These are phyloP conservation scores for Lithophane semibrunnea DNA, from an alignment of 2,888 invertebrate species.

Conservation along the genomic window DNA sequence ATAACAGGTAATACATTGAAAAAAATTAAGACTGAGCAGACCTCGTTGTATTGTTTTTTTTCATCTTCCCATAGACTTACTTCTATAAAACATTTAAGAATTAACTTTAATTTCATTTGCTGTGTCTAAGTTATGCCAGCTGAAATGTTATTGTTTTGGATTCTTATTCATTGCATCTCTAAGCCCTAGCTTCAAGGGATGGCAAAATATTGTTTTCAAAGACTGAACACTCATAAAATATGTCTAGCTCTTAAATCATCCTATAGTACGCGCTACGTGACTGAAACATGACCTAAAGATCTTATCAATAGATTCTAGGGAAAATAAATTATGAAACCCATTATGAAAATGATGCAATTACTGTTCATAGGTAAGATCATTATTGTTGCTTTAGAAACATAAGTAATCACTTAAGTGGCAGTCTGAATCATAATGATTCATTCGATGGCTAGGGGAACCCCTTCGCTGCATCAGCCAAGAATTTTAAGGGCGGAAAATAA, in stretches of 20 bases:
- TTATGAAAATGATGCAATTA: constrained; percentile 31
- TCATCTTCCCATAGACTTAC: background rate
- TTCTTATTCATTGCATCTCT: background rate
- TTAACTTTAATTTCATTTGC: background rate
- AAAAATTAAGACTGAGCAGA: background rate
- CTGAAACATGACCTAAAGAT: constrained; percentile 3
- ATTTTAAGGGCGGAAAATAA: constrained; percentile 11
- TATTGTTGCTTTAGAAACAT: background rate
- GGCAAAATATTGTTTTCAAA: background rate
- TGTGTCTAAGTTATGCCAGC: background rate
- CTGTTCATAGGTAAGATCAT: background rate
- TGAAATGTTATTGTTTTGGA: background rate
- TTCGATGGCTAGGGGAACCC: constrained; percentile 32
- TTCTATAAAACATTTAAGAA: background rate
- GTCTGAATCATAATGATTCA: constrained; percentile 42
- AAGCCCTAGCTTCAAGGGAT: background rate
- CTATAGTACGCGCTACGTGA: background rate
- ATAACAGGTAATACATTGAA: background rate
- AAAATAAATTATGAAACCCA: constrained; percentile 16
- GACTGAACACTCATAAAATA: background rate
- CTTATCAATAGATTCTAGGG: constrained; percentile 13
- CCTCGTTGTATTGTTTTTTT: background rate
- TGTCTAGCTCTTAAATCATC: background rate
- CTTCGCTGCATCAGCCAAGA: constrained; percentile 1
- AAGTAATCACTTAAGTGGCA: background rate